phyloP scores from a whole-genome alignment of 2,888 invertebrate genomes.

The Cephus sareptanus region DNA sequence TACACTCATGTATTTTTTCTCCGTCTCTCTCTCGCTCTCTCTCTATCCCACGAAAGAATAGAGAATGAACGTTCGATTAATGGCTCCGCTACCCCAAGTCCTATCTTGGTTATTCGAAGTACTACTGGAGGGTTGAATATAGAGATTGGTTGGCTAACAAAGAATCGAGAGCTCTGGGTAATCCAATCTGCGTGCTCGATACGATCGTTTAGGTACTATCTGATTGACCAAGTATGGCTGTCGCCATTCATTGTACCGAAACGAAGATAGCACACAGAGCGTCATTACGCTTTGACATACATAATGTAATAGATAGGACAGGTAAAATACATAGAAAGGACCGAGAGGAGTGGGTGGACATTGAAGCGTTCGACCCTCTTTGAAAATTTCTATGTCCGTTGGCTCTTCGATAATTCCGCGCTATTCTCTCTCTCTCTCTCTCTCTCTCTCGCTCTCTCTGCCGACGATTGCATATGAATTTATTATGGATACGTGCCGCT shows the following conservation, averaged over 20 bases:
- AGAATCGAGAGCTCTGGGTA: not conserved
- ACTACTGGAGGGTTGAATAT: not conserved
- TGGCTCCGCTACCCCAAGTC: not conserved
- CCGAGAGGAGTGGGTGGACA: not conserved
- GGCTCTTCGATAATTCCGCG: not conserved
- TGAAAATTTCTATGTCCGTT: not conserved
- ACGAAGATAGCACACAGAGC: not conserved
- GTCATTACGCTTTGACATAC: not conserved
- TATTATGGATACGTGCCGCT: not conserved
- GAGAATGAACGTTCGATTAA: not conserved
- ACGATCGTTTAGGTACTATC: not conserved
- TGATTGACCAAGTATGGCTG: not conserved
- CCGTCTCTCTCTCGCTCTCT: slow-evolving; percentile 1
- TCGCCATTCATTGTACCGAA: not conserved
- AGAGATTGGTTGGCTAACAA: not conserved
- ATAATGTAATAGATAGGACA: not conserved
- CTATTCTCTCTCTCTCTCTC: not conserved
- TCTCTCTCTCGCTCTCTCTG: not conserved
- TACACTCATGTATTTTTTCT: not conserved
- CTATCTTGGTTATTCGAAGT: not conserved
- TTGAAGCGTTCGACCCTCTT: not conserved
- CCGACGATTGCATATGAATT: not conserved
- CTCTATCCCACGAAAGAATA: not conserved
- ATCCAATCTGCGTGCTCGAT: not conserved
- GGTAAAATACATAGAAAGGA: not conserved